Evolutionary conservation across 2,113 vertebrate genomes (phyloP).

Genomic region (Syngnathus scovelli): DNA sequence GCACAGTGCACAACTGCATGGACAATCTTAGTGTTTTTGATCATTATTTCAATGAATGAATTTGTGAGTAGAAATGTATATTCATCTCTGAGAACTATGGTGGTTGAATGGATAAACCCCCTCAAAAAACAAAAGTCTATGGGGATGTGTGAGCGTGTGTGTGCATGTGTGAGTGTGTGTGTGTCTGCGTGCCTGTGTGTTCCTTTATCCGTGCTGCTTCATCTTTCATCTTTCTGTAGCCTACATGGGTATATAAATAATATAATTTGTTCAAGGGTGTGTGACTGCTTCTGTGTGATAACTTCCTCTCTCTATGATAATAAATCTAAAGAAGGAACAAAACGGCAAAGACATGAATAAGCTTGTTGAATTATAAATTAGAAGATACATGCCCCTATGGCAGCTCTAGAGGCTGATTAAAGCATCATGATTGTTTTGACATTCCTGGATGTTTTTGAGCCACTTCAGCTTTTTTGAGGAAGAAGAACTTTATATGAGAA

Average conservation of each 20-base stretch:
- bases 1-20: not conserved
- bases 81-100: constrained; percentile 39
- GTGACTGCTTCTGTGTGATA: not conserved
- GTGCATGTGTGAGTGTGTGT: constrained; percentile 13
- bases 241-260: not conserved
- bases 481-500: not conserved
- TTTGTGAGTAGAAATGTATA: constrained; percentile 21
- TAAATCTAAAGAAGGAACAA: constrained; percentile 8
- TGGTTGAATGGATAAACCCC: constrained; percentile 36
- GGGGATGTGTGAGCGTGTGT: constrained; percentile 37
- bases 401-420: constrained; percentile 31
- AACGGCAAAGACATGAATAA: constrained; percentile 33
- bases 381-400: constrained; percentile 23
- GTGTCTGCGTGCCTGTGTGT: not conserved
- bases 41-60: constrained; percentile 21
- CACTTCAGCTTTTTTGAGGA: not conserved
- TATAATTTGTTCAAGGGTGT: not conserved
- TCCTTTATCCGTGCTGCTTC: not conserved
- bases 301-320: constrained; percentile 17
- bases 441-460: not conserved
- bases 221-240: constrained; percentile 2
- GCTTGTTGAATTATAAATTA: constrained; percentile 45
- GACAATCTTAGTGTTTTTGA: constrained; percentile 19
- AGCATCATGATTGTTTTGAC: not conserved
- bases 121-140: constrained; percentile 51